Evolutionary conservation across 2,888 invertebrate species (phyloP), one percentile per base, ranked within the genome.

Genomic region (Mactromeris polynyma): DNA sequence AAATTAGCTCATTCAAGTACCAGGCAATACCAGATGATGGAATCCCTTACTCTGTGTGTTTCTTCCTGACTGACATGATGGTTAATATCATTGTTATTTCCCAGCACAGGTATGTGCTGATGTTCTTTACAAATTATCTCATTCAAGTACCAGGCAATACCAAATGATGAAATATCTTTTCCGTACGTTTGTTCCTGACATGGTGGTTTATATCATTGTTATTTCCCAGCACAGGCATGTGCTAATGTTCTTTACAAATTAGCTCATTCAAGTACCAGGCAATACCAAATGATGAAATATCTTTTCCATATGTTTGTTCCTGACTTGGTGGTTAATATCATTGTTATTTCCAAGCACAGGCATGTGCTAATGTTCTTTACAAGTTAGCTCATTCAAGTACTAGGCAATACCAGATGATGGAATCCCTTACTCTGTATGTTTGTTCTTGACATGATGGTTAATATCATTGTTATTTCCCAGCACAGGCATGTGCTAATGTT

Each of bases 61-160:
- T 36, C 9, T 26, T 51, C 38, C 17, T 42, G 21, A 11, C 17
- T 42, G 21, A 11, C 26, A 19, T 81, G 31, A 17, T 26, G 26
- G 7, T 3, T 26, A 19, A 46, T n/a, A 17, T 38, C 40, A 26
- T 26, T 36, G 21, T 46, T 81, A 38, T 81, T 51, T 51, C 81
- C 81, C 81, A 81, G 81, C 81, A 81, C 51, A 81, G 81, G 81
- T 51, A 81, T 81, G 81, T 81, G 83, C 83, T 83, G 69, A 83
- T 69, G 40, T 69, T 64, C 7, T 42, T n/a, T 40, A n/a, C 31
- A 51, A 31, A 85, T 85, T 78, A 85, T 78, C 85, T 54, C 51
- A 78, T 31, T 54, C 85, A 51, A 21, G 85, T 54, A 46, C 79
- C 36, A 85, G 85, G 58, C 40, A 54, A 85, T 36, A 78, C 26